Evolutionary conservation across 2,797 vertebrate genomes (phyloP).

Genomic region (Notoglanidium macrostoma): DNA sequence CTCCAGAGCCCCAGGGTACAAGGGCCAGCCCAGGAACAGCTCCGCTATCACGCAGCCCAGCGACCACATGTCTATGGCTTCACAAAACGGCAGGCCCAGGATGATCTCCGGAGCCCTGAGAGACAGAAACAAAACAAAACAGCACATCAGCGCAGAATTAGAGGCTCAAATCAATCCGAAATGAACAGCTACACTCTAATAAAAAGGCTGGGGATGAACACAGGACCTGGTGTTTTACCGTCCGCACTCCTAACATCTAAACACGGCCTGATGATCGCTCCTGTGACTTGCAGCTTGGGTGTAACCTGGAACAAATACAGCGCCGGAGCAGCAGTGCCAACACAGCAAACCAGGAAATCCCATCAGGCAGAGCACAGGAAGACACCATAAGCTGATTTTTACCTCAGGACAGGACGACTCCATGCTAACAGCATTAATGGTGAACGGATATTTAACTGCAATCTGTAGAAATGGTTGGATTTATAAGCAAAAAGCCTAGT

Average conservation of each 20-base stretch:
- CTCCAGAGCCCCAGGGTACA: slow-evolving; percentile 98
- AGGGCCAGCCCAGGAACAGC: slow-evolving; percentile 98
- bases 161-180: background rate
- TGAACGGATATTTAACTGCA: background rate
- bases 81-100: slow-evolving; percentile 99
- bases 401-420: background rate
- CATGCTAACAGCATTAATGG: background rate
- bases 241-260: background rate
- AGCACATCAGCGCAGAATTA: slow-evolving; percentile 2
- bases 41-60: slow-evolving; percentile 98
- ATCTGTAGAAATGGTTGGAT: background rate
- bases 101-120: slow-evolving; percentile 99
- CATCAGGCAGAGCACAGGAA: background rate
- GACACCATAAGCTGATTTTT: background rate
- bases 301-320: background rate
- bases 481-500: background rate
- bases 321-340: background rate
- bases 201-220: background rate
- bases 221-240: background rate
- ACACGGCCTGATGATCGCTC: background rate
- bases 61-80: slow-evolving; percentile 99
- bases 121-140: slow-evolving; percentile 43
- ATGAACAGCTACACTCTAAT: background rate
- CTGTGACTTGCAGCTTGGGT: background rate
- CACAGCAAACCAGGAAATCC: background rate